Evolutionary conservation across 2,113 vertebrate genomes (phyloP), one percentile per base, ranked within the genome.

Genomic region (Hippocampus comes): DNA sequence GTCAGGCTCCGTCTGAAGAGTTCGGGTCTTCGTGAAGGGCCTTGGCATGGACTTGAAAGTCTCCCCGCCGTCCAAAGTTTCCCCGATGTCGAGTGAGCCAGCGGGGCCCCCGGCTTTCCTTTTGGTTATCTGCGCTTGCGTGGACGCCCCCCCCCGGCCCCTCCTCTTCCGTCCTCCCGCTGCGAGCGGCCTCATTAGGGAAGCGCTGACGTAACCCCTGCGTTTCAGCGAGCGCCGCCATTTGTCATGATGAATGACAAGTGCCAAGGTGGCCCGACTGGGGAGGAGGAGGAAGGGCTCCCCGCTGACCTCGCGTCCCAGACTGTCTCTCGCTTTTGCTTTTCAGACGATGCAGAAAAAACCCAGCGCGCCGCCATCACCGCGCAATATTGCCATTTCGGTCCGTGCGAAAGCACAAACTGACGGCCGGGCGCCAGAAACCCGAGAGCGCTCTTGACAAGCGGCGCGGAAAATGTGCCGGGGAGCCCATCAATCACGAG

Each of bases 241-340:
- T 92, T 91, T 87, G 85, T 91, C 90, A 89, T 86, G 38, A 71
- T 88, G 91, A 91, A 77, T 91, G 90, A 89, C 88, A 88, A 75
- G 75, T 86, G 85, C 78, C n/a, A 42, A 78, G 81, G 69, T 68
- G 34, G 68, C 83, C 82, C 74, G 76, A 76, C 56, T 25, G 68
- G 83, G 63, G 73, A 72, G 83, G 82, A 75, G 68, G 72, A 78
- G 65, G 72, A 69, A 70, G 64, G 72, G 18, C 74, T 73, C 79
- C 68, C 71, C 67, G 25, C 38, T 70, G 48, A 55, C 63, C 25
- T 43, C 41, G 42, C 30, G 68, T 46, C 67, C 57, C 64, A 41
- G 59, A 66, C 51, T 67, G 68, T 68, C 41, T 68, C 72, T 75
- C 17, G 46, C 63, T 81, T 80, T 73, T 74, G 65, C 63, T 69